Evolutionary conservation across 1,140 invertebrate genomes (phyloP).

Genomic region (Sinonovacula constricta): DNA sequence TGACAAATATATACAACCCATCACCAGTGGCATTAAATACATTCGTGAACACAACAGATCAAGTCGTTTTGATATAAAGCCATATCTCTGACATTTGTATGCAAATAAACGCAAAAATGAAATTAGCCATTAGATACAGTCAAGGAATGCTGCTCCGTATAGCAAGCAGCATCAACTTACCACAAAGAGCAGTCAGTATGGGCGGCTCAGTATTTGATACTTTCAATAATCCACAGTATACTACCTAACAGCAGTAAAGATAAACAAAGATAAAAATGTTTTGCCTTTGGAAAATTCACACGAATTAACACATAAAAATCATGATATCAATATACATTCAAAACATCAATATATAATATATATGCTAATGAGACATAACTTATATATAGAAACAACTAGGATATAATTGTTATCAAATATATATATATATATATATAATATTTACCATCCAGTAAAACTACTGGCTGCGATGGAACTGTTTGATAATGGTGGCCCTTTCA

Average conservation of each 20-base stretch:
- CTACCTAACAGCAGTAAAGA: slow-evolving; percentile 23
- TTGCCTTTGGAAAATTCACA: no score
- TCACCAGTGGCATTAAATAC: background rate
- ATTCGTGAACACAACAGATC: slow-evolving; percentile 34
- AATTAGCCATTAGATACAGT: slow-evolving; percentile 42
- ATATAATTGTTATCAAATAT: no score
- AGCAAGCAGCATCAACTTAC: slow-evolving; percentile 14
- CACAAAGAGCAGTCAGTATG: slow-evolving; percentile 31
- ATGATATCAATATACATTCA: no score
- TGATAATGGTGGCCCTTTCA: no score
- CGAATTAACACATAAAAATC: no score
- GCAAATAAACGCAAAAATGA: background rate
- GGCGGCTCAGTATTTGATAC: slow-evolving; percentile 51
- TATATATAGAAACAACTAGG: no score
- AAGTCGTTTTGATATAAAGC: slow-evolving; percentile 46
- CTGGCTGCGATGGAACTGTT: no score
- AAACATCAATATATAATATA: no score
- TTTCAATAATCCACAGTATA: slow-evolving; percentile 9
- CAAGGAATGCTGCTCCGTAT: slow-evolving; percentile 18
- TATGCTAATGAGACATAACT: no score
- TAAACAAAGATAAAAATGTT: no score
- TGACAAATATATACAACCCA: slow-evolving; percentile 3
- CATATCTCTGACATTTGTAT: slow-evolving; percentile 33
- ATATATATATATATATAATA: no score
- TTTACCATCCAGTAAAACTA: no score